Conservation (phyloP, 2,113 vertebrate species). For the Morone saxatilis region DNA sequence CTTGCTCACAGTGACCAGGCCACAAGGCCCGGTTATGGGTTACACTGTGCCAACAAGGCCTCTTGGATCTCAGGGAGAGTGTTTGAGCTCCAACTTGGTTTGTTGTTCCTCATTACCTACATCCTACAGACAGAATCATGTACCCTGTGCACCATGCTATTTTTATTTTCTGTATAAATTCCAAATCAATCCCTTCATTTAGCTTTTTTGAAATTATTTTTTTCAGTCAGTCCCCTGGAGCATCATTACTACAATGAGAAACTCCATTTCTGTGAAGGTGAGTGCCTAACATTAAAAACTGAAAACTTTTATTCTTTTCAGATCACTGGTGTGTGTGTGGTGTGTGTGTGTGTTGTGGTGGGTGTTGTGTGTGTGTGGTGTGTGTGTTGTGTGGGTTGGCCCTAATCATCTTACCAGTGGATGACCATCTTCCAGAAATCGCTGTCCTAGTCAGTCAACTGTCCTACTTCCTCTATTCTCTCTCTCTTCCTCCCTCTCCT, state of each 20-base stretch:
- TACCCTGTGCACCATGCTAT: neutral
- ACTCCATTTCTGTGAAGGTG: conserved; percentile 89
- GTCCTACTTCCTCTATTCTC: conserved; percentile 52
- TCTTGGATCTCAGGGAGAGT: conserved; percentile 57
- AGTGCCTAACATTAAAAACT: conserved; percentile 66
- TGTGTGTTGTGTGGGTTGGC: conserved; percentile 7
- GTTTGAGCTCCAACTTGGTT: conserved; percentile 80
- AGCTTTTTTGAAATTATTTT: conserved; percentile 19
- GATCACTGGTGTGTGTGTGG: conserved; percentile 2
- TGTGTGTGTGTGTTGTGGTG: conserved; percentile 4
- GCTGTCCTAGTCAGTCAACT: conserved; percentile 60
- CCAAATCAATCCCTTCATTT: neutral
- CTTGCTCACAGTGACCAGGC: conserved; percentile 74
- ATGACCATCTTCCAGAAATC: conserved; percentile 69
- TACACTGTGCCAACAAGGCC: conserved; percentile 62
- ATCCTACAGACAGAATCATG: conserved; percentile 18
- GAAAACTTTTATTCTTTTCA: conserved; percentile 14
- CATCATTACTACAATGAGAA: conserved; percentile 90
- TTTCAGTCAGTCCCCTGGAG: conserved; percentile 78
- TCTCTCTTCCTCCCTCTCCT: conserved; percentile 30
- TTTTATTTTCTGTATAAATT: neutral
- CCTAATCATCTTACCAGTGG: conserved; percentile 29
- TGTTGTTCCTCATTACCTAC: conserved; percentile 58
- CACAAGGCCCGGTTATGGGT: conserved; percentile 68
- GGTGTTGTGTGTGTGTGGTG: conserved; percentile 11